Conservation (phyloP, 2,888 invertebrate species). For the Drosophila putrida region DNA sequence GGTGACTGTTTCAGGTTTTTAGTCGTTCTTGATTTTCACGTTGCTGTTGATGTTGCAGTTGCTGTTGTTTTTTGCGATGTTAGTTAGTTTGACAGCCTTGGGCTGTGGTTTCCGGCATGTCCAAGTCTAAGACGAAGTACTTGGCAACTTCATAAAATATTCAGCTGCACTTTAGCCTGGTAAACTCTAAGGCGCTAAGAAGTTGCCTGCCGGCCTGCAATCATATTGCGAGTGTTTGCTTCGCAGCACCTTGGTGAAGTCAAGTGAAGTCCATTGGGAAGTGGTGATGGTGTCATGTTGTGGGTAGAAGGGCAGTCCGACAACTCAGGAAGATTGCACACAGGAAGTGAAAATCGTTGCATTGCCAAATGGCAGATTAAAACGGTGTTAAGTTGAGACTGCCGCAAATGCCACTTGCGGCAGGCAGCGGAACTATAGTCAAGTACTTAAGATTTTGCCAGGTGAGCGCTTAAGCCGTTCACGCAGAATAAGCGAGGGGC, state of each 20-base stretch:
- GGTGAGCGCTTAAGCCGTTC: constrained; percentile 47
- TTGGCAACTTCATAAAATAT: constrained; percentile 80
- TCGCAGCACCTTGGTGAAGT: constrained; percentile 61
- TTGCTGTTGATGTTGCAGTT: background rate
- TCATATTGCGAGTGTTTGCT: constrained; percentile 70
- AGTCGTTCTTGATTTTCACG: too few relatives aligned
- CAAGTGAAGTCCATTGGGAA: constrained; percentile 35
- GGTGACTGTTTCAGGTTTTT: constrained; percentile 44
- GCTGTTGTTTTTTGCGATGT: constrained; percentile 20
- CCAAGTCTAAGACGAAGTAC: constrained; percentile 69
- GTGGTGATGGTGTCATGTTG: constrained; percentile 11
- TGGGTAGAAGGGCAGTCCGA: background rate
- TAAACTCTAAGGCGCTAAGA: constrained; percentile 75
- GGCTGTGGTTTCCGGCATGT: constrained; percentile 45
- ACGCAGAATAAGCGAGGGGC: constrained; percentile 15
- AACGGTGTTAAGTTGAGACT: constrained; percentile 70
- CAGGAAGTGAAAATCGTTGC: constrained; percentile 56
- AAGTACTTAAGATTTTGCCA: constrained; percentile 51
- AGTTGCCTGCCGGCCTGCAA: constrained; percentile 64
- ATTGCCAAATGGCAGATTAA: constrained; percentile 78
- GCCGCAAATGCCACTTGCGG: constrained; percentile 53
- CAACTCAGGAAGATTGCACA: constrained; percentile 4
- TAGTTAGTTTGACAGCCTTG: constrained; percentile 53
- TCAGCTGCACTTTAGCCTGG: constrained; percentile 79
- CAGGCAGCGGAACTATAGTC: constrained; percentile 20